Evolutionary conservation across 1,140 invertebrate species (phyloP), one percentile per base, ranked within the genome.

Genomic region (Pseudomyrmex sp.): DNA sequence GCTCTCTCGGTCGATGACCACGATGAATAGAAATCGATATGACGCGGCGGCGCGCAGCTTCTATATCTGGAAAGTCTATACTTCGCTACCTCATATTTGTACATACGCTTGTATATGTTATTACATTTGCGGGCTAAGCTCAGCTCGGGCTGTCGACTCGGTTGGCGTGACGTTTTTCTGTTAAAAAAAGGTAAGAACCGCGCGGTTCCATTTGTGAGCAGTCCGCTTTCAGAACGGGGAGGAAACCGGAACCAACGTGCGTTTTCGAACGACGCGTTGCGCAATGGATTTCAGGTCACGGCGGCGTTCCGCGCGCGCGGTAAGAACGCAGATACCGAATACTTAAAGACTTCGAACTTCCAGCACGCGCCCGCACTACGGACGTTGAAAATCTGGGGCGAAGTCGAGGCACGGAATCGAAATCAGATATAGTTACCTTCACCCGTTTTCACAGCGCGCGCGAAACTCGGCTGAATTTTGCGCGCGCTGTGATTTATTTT

Each of bases 251-350:
- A 66, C 12, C 3, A 44, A 3, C 13, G 62, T 58, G 65, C 44
- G 54, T 69, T 35, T 35, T 69, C 44, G 65, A 79, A 8, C 52
- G 35, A 35, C 5, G 52, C 54, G 44, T 18, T 13, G 52, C 18
- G 59, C 44, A 79, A 79, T 79, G 52, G 52, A 69, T 79, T 79
- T 79, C 76, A 79, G 44, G 52, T 79, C 75, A 79, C 75, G 75
- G 50, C 65, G 44, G 44, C 20, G 65, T 80, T 72, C 23, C 66
- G n/a, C n/a, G 35, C 5, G 35, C 35, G 5, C 12, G 10, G 46
- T 72, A 50, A 72, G 66, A 80, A 80, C 66, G 23, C 46, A 61
- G 54, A 80, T 77, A 70, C 35, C 66, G 76, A 80, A 80, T 80
- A 80, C 61, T 80, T 80, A 80, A 80, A 72, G 54, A 70, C n/a